phyloP scores from a whole-genome alignment of 2,888 invertebrate genomes.

The Drosophila robusta region DNA sequence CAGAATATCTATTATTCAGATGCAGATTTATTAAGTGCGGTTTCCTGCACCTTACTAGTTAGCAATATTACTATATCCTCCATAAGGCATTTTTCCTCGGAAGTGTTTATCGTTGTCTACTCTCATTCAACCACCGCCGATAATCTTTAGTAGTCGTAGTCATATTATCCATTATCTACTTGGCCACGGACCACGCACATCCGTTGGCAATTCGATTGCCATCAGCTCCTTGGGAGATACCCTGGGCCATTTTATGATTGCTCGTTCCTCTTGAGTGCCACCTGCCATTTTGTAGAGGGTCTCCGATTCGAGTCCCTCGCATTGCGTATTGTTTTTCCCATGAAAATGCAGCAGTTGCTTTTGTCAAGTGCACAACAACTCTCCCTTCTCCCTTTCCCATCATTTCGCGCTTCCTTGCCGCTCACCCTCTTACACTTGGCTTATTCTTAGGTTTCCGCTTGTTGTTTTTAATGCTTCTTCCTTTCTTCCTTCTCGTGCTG shows the following conservation, averaged over 20 bases:
- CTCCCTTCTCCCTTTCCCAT: slow-evolving; percentile 6
- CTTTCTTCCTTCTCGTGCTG: background rate
- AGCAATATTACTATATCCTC: no score
- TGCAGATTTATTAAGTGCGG: no score
- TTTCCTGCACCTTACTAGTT: no score
- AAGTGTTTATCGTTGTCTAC: slow-evolving; percentile 1
- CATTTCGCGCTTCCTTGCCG: background rate
- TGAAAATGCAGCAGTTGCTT: slow-evolving; percentile 48
- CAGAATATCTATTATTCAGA: no score
- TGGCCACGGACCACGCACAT: slow-evolving; percentile 23
- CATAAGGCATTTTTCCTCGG: background rate
- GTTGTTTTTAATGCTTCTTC: slow-evolving; percentile 31
- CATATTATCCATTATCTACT: slow-evolving; percentile 21
- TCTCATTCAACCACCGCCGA: no score
- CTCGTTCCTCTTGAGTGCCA: slow-evolving; percentile 48
- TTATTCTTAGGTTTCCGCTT: slow-evolving; percentile 41
- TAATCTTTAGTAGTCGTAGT: no score
- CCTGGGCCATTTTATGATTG: slow-evolving; percentile 52
- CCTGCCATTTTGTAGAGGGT: slow-evolving; percentile 38
- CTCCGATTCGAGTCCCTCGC: slow-evolving; percentile 8
- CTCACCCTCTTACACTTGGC: slow-evolving; percentile 27
- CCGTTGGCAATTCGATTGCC: slow-evolving; percentile 25
- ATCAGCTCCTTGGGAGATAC: slow-evolving; percentile 7
- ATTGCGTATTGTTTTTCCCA: slow-evolving; percentile 46
- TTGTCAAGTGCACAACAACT: slow-evolving; percentile 45